phyloP scores from a whole-genome alignment of 2,113 vertebrate genomes.

The Dipodomys stephensi region DNA sequence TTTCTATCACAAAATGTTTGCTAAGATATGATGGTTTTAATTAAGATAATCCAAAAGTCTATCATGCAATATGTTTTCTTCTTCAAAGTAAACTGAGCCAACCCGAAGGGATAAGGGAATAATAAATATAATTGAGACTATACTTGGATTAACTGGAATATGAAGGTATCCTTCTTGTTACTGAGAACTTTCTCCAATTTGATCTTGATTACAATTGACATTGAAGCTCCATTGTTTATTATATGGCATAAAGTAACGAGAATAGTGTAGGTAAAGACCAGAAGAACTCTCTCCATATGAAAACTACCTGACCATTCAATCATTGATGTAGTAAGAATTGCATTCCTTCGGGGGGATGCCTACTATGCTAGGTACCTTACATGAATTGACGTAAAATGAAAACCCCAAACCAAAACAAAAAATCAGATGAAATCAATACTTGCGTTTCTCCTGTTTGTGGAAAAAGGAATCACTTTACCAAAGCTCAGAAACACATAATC shows the following conservation, averaged over 20 bases:
- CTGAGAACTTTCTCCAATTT: background rate
- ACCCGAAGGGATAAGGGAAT: background rate
- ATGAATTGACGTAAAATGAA: background rate
- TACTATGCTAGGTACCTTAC: background rate
- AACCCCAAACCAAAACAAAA: background rate
- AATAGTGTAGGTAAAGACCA: background rate
- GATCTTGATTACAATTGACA: background rate
- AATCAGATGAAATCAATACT: background rate
- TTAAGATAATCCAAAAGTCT: background rate
- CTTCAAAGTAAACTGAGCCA: background rate
- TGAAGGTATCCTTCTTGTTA: background rate
- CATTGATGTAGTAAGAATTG: background rate
- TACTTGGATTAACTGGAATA: background rate
- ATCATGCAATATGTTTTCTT: background rate
- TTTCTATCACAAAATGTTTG: background rate
- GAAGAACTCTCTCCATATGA: background rate
- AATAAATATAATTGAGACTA: background rate
- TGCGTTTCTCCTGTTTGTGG: background rate
- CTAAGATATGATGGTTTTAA: background rate
- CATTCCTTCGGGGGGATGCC: background rate
- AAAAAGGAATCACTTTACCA: background rate
- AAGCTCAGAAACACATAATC: background rate
- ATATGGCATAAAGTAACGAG: background rate
- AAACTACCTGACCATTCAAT: background rate
- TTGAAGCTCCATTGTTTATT: background rate